Base-by-base conservation (phyloP, 2,113 vertebrate genomes). In the Strigops habroptila region DNA sequence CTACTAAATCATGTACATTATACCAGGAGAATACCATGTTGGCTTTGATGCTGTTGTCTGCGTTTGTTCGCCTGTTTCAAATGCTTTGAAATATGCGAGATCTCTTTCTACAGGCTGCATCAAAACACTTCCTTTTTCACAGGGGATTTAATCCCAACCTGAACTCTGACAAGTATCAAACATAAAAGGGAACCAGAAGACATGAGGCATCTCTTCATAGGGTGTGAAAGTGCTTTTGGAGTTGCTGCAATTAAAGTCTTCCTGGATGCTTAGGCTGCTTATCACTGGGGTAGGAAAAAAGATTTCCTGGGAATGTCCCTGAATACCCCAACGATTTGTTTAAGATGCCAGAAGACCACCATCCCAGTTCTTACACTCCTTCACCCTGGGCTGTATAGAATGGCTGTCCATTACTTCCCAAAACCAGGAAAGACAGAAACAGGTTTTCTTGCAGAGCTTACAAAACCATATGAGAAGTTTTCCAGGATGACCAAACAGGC, bases 1-100 rank as follows among this genome's bases (percentile, higher is more conserved):
- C 65, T 65, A 8, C 27, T 37, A 55, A 75, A 44, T 17, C 31
- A 24, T 31, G 39, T 6, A 14, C 0, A 0, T 41, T 21, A 28
- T 22, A 52, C 7, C 63, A 68, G 43, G 27, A 81, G 21, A 59
- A 41, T 9, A 17, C 37, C 31, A 22, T 0, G 1, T 6, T 12
- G 43, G n/a, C 69, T 94, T 84, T 64, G 74, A 63, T 53, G 64
- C 27, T 30, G 23, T 43, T 59, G 31, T 43, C 37, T 59, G 59
- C 6, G 4, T 63, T 25, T 16, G 7, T 44, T 71, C 10, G 44
- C 52, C 24, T 57, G 31, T 49, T 90, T 88, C 67, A 41, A 37
- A 39, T 16, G 43, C 63, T 92, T 86, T n/a, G 76, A 67, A 90
- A 48, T 35, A 74, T 0, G 3, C 2, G 24, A 67, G 70, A 31